Conservation (phyloP, 2,797 vertebrate genomes). For the Vireo griseus region DNA sequence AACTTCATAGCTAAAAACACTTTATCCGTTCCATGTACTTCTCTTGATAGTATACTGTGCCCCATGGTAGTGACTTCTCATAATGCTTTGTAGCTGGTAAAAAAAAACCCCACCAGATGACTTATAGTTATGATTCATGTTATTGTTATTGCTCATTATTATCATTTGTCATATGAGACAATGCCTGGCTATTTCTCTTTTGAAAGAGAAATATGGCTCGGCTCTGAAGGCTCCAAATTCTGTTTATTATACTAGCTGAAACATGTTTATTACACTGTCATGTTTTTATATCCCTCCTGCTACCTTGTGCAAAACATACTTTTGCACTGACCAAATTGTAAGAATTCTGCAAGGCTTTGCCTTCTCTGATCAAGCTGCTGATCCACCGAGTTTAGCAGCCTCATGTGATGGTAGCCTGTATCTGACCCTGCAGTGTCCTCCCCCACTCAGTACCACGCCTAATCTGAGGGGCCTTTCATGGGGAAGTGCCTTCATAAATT, state of each 20-base stretch:
- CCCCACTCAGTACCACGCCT: background rate
- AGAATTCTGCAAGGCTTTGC: slow-evolving; percentile 16
- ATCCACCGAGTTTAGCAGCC: background rate
- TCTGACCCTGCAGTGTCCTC: background rate
- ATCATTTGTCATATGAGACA: slow-evolving; percentile 43
- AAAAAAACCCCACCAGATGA: background rate
- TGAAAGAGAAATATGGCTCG: slow-evolving; percentile 15
- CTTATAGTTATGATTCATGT: slow-evolving; percentile 19
- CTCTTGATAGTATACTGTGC: background rate
- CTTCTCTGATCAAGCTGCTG: background rate
- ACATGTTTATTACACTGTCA: slow-evolving; percentile 9
- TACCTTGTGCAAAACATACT: slow-evolving; percentile 27
- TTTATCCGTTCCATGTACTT: background rate
- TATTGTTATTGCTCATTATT: slow-evolving; percentile 39
- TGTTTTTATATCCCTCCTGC: slow-evolving; percentile 35
- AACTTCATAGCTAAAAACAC: background rate
- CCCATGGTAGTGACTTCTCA: background rate
- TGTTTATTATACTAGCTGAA: slow-evolving; percentile 51
- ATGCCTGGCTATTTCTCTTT: background rate
- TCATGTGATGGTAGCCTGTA: background rate
- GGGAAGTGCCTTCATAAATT: background rate
- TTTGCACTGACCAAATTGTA: background rate
- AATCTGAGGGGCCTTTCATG: background rate
- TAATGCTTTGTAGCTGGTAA: background rate
- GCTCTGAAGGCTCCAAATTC: background rate